These are phyloP conservation scores for Tetragonula carbonaria DNA, from an alignment of 2,888 invertebrate genomes.

Conservation along the genomic window DNA sequence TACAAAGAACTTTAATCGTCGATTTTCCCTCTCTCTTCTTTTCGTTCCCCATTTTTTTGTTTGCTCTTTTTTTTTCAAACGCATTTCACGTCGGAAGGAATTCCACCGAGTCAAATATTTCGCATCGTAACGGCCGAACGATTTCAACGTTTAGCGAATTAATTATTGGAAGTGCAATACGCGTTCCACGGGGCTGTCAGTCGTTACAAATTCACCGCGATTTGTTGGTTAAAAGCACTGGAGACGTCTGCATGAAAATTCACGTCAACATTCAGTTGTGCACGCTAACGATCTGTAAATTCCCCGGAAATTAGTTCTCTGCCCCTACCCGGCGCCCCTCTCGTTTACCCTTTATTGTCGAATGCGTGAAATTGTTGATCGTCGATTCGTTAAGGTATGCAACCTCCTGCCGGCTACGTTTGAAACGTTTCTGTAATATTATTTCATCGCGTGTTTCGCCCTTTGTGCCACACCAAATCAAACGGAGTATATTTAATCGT, in stretches of 20 bases:
- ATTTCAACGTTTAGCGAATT: conserved; percentile 55
- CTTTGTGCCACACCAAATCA: conserved; percentile 24
- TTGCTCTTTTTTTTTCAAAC: background rate
- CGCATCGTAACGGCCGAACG: conserved; percentile 38
- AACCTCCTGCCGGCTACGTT: conserved; percentile 1
- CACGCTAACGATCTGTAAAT: conserved; percentile 58
- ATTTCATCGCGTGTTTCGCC: conserved; percentile 15
- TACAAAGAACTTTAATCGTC: conserved; percentile 32
- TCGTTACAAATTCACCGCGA: conserved; percentile 58
- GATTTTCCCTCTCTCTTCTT: background rate
- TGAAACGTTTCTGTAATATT: conserved; percentile 35
- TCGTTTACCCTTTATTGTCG: conserved; percentile 2
- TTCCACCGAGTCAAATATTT: conserved; percentile 38
- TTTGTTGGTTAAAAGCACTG: conserved; percentile 56
- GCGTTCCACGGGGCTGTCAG: conserved; percentile 35
- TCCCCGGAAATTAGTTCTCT: conserved; percentile 51
- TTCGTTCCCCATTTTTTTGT: background rate
- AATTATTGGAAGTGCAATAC: conserved; percentile 53
- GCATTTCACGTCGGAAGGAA: conserved; percentile 6
- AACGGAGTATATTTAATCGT: conserved; percentile 22
- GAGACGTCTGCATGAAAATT: conserved; percentile 57
- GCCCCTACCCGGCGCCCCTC: background rate
- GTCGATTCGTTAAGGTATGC: conserved; percentile 55
- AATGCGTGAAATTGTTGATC: conserved; percentile 45
- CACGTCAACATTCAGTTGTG: conserved; percentile 59